phyloP scores from a whole-genome alignment of 2,888 invertebrate species.

The Temnothorax ravouxi region DNA sequence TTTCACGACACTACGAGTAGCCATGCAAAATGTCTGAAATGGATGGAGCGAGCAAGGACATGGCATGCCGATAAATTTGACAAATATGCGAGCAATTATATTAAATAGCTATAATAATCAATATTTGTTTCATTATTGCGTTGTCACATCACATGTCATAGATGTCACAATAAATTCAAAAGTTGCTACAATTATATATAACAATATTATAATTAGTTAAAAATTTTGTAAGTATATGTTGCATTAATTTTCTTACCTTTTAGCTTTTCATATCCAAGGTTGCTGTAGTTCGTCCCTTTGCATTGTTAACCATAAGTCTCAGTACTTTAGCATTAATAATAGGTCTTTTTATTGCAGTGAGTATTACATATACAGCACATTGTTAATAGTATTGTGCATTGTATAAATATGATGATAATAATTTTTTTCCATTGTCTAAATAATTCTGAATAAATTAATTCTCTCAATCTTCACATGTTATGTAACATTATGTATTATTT shows the following conservation, averaged over 20 bases:
- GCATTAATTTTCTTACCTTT: neutral
- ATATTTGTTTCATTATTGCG: neutral
- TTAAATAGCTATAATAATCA: neutral
- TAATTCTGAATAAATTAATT: too few species aligned
- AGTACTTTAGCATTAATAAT: too few species aligned
- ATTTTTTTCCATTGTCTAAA: too few species aligned
- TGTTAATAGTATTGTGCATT: too few species aligned
- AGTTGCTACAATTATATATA: neutral
- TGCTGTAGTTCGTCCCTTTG: too few species aligned
- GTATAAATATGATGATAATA: too few species aligned
- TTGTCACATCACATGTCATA: neutral
- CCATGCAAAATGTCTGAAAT: neutral
- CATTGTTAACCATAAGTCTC: too few species aligned
- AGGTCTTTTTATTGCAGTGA: too few species aligned
- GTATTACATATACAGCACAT: too few species aligned
- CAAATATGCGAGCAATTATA: neutral
- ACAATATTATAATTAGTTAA: neutral
- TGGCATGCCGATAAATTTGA: neutral
- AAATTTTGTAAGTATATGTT: neutral
- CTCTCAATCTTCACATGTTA: too few species aligned
- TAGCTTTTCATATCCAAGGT: neutral
- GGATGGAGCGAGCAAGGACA: neutral
- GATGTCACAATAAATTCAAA: neutral
- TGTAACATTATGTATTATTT: too few species aligned
- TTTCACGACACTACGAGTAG: conserved; percentile 16